Conservation (phyloP, 2,797 vertebrate genomes). For the Pseudochaenichthys georgianus region DNA sequence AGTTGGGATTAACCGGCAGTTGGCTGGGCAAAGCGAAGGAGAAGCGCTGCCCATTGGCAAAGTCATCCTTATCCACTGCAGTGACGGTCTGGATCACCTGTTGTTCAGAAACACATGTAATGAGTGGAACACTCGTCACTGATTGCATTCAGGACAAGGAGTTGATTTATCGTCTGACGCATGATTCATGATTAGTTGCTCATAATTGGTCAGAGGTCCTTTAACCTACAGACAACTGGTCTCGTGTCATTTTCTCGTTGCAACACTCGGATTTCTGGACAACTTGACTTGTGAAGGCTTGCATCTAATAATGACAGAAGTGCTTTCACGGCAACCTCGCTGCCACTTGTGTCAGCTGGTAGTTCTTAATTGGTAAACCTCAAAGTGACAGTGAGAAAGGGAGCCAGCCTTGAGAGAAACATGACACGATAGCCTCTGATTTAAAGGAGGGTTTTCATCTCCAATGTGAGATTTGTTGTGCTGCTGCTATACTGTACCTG, state of each 20-base stretch:
- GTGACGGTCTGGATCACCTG: constrained; percentile 96
- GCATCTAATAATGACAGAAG: constrained; percentile 36
- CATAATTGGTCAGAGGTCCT: constrained; percentile 22
- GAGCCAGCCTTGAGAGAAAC: constrained; percentile 19
- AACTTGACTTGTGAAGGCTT: constrained; percentile 20
- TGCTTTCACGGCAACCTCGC: constrained; percentile 42
- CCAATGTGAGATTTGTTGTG: constrained; percentile 19
- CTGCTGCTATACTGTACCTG: background rate
- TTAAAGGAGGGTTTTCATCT: constrained; percentile 40
- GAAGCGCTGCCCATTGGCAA: constrained; percentile 95
- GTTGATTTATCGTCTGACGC: background rate
- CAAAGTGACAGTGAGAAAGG: constrained; percentile 11
- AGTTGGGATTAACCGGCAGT: constrained; percentile 93
- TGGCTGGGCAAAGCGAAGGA: constrained; percentile 90
- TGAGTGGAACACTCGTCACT: constrained; percentile 22
- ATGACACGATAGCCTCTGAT: constrained; percentile 34
- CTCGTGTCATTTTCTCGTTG: constrained; percentile 7
- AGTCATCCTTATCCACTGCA: constrained; percentile 95
- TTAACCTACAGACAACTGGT: constrained; percentile 33
- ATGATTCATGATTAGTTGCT: constrained; percentile 35
- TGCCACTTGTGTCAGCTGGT: constrained; percentile 59
- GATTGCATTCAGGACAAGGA: constrained; percentile 10
- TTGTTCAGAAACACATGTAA: constrained; percentile 45
- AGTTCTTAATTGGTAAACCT: constrained; percentile 65
- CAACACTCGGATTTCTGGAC: background rate